Conservation (phyloP, 2,888 invertebrate genomes). For the Drosophila silvestris region DNA sequence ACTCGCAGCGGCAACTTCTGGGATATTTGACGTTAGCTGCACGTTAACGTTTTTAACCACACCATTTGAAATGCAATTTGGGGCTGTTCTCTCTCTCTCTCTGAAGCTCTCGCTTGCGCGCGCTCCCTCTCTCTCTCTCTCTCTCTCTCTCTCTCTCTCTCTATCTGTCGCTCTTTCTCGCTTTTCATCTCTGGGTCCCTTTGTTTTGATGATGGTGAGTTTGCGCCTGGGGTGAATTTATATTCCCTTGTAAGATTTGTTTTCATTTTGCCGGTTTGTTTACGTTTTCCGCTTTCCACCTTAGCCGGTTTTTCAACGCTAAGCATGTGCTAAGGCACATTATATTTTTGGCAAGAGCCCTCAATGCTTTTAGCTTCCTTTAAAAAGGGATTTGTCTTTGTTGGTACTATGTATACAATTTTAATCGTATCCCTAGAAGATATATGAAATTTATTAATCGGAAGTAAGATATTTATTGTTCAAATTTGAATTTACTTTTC, state of each 20-base stretch:
- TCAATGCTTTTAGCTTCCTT: constrained; percentile 7
- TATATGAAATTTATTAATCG: background rate
- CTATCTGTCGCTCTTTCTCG: constrained; percentile 7
- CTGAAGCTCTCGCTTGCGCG: constrained; percentile 2
- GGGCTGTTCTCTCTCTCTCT: constrained; percentile 46
- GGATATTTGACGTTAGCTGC: constrained; percentile 52
- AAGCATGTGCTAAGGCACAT: constrained; percentile 24
- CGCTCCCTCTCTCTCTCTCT: constrained; percentile 7
- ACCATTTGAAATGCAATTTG: constrained; percentile 43
- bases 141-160: constrained; percentile 13
- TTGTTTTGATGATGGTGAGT: constrained; percentile 66
- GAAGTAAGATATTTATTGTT: background rate
- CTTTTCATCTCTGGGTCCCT: background rate
- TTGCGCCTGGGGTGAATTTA: constrained; percentile 55
- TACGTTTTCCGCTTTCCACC: constrained; percentile 78
- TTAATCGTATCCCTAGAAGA: background rate
- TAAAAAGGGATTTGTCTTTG: background rate
- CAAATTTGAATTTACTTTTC: background rate
- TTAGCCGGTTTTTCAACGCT: constrained; percentile 62
- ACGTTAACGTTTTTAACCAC: constrained; percentile 35
- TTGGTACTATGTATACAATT: background rate
- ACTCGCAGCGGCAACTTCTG: constrained; percentile 35
- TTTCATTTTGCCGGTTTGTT: constrained; percentile 83
- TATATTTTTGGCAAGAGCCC: constrained; percentile 20
- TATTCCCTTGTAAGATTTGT: constrained; percentile 34